Base-by-base conservation (phyloP, 2,797 vertebrate species). In the Thalassophryne amazonica region DNA sequence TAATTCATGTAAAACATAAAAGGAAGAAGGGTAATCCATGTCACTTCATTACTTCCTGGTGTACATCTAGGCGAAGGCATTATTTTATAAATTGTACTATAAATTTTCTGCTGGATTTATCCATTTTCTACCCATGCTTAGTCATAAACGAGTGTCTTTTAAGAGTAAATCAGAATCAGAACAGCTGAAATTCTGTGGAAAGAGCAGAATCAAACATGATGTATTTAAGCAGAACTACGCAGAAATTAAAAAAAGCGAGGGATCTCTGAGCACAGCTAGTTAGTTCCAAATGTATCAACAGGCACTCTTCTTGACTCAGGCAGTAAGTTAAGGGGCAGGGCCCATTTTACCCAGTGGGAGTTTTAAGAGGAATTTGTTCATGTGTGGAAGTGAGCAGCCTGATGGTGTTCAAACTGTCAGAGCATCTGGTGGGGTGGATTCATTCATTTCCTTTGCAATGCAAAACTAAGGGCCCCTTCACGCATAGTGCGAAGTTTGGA, bases 291-390 rank as follows among this genome's bases (percentile, higher is more conserved):
- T 69, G 68, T 67, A 80, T 75, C 69, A 56, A 37, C 34, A 34
- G 70, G 39, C 43, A 62, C 46, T 75, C 60, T 58, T 73, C 51
- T 57, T 56, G 74, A 68, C 73, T 80, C 41, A 31, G 70, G 72
- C 40, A 43, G 68, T 74, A 84, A 85, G 81, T 85, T 79, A 82
- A 71, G 60, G 75, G 72, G 74, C 73, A 60, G 69, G 58, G 64
- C 72, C 68, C 73, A 75, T 83, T 80, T 79, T 84, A 74, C 70
- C 81, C 66, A 47, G 66, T 49, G 41, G 54, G 50, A 68, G 41
- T 33, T 60, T 81, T 78, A 83, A 80, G 75, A 73, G 73, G 75
- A 85, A 78, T 45, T 34, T 75, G 69, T 55, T 86, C 83, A 82
- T 73, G 78, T 80, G 45, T 82, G 64, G 63, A 76, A 49, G 33